A percentile compares a stretch with the other conserved stretches of the same genome.
Conservation (phyloP, 2,888 invertebrate genomes). For the Trichogramma dendrolimi region DNA sequence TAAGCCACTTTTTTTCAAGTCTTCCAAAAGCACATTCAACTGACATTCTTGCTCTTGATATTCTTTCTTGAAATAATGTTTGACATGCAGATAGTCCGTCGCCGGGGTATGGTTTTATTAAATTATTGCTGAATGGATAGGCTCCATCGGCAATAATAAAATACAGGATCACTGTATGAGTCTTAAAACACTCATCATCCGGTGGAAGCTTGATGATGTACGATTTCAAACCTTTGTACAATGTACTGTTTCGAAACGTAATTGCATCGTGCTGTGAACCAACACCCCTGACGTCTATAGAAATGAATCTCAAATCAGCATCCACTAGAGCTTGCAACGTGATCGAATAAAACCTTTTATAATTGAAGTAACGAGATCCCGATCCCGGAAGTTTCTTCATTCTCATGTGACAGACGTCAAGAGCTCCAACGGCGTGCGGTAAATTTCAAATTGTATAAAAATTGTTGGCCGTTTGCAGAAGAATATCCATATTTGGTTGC, state of each 20-base stretch:
- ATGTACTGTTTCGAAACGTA: constrained; percentile 9
- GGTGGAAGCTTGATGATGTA: constrained; percentile 7
- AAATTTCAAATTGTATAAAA: constrained; percentile 13
- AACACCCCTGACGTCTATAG: constrained; percentile 21
- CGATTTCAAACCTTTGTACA: constrained; percentile 5
- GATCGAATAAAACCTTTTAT: constrained; percentile 16
- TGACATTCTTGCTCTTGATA: constrained; percentile 13
- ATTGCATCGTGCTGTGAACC: constrained; percentile 11
- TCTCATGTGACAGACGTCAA: constrained; percentile 13
- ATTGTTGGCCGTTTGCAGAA: constrained; percentile 14
- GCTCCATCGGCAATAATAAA: constrained; percentile 21
- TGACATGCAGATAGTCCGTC: neutral
- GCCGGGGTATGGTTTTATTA: constrained; percentile 20
- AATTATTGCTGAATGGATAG: constrained; percentile 13
- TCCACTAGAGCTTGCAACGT: constrained; percentile 17
- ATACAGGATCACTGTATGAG: constrained; percentile 12
- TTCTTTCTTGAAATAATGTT: constrained; percentile 15
- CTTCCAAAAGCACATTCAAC: constrained; percentile 14
- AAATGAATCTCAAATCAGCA: constrained; percentile 10
- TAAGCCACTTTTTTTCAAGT: constrained; percentile 14
- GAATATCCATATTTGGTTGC: constrained; percentile 12
- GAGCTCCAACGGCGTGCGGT: constrained; percentile 21
- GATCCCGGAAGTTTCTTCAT: constrained; percentile 3
- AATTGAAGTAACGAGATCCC: constrained; percentile 7
- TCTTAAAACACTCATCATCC: constrained; percentile 6